Evolutionary conservation across 2,888 invertebrate genomes (phyloP).

Genomic region (Margaritifera margaritifera): DNA sequence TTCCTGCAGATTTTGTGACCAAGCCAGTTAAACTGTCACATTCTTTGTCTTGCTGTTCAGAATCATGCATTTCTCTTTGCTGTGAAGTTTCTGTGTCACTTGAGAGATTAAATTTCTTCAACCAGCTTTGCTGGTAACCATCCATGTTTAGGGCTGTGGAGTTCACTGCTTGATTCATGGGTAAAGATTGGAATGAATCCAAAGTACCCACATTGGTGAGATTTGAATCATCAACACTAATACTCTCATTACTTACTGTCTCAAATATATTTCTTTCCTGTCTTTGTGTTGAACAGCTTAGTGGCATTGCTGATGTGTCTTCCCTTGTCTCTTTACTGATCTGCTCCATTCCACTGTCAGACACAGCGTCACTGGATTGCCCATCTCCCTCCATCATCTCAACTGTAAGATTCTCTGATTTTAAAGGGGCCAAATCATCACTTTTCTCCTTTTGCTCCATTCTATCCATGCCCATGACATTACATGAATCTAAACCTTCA

Average conservation of each 20-base stretch:
- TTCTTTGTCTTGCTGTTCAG: too few relatives aligned
- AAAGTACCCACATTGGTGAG: too few relatives aligned
- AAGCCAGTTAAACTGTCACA: too few relatives aligned
- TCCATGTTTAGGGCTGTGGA: too few relatives aligned
- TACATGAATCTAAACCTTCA: neutral
- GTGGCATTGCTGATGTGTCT: neutral
- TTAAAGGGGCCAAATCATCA: slow-evolving; percentile 1
- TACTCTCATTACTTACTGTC: neutral
- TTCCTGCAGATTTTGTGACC: too few relatives aligned
- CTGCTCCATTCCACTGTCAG: neutral
- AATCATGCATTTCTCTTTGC: too few relatives aligned
- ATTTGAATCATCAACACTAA: neutral
- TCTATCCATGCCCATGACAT: neutral
- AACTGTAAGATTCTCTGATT: neutral
- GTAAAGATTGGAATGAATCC: too few relatives aligned
- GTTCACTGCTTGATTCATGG: too few relatives aligned
- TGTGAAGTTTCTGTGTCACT: too few relatives aligned
- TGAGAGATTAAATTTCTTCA: too few relatives aligned
- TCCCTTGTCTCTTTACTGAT: neutral
- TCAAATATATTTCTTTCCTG: neutral
- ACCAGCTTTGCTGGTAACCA: too few relatives aligned
- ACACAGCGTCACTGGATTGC: neutral
- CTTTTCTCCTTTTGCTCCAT: neutral
- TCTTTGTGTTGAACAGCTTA: too few relatives aligned
- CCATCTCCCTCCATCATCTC: neutral